Conservation (phyloP, 1,140 invertebrate genomes). For the Bombus affinis region DNA sequence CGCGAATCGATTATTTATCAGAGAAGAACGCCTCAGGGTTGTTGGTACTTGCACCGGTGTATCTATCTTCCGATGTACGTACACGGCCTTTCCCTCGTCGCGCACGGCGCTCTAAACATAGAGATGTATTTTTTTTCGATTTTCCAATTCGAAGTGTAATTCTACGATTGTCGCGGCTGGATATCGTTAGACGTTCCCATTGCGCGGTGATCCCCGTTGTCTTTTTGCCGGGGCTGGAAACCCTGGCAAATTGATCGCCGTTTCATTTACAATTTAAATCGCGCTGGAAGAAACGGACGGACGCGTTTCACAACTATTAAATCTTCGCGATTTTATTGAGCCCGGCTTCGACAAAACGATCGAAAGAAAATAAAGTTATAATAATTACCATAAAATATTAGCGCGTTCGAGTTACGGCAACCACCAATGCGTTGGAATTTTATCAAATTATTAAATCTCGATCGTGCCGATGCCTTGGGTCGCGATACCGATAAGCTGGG, state of each 20-base stretch:
- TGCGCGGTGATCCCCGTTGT: background rate
- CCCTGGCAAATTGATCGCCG: conserved; percentile 21
- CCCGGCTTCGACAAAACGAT: conserved; percentile 29
- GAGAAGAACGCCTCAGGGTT: conserved; percentile 48
- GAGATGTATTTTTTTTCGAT: background rate
- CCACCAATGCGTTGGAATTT: conserved; percentile 33
- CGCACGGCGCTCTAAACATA: conserved; percentile 21
- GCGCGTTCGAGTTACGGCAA: background rate
- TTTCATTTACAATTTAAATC: conserved; percentile 55
- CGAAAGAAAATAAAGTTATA: conserved; percentile 53
- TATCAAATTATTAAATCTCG: conserved; percentile 48
- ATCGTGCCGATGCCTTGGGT: background rate
- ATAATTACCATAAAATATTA: conserved; percentile 47
- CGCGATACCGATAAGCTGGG: conserved; percentile 11
- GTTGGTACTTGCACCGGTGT: conserved; percentile 46
- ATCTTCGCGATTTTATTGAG: conserved; percentile 6
- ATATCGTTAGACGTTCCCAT: conserved; percentile 2
- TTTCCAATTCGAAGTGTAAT: conserved; percentile 1
- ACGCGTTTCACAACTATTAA: conserved; percentile 40
- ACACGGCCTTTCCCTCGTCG: too few species aligned
- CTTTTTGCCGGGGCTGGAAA: background rate
- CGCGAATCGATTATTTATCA: conserved; percentile 76
- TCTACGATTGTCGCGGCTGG: conserved; percentile 6
- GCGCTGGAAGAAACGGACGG: conserved; percentile 22
- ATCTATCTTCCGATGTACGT: conserved; percentile 2